Conservation (phyloP, 2,888 invertebrate species). For the Craniophora ligustri region DNA sequence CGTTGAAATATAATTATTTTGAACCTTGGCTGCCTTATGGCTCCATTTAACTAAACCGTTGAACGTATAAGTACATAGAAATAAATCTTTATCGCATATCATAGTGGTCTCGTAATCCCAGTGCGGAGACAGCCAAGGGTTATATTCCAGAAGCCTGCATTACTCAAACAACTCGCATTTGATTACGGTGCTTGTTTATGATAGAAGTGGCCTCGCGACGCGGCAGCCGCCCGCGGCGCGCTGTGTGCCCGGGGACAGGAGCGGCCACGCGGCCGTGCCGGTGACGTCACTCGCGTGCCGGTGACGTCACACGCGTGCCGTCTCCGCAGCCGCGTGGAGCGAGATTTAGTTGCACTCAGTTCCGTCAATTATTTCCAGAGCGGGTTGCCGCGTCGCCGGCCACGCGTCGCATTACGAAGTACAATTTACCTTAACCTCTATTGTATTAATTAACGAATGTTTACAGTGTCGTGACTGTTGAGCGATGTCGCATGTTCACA, state of each 20-base stretch:
- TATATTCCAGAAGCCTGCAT: conserved; percentile 54
- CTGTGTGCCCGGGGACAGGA: neutral
- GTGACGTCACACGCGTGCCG: too few species aligned
- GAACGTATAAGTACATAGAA: conserved; percentile 53
- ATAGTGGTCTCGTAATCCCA: conserved; percentile 46
- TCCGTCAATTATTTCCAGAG: conserved; percentile 29
- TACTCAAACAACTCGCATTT: conserved; percentile 79
- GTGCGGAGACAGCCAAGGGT: conserved; percentile 49
- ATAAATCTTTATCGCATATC: conserved; percentile 55
- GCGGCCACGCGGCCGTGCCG: neutral
- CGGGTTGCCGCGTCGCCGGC: conserved; percentile 51
- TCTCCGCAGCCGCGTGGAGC: too few species aligned
- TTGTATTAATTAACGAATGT: conserved; percentile 62
- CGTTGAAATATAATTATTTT: conserved; percentile 67
- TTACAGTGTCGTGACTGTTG: conserved; percentile 67
- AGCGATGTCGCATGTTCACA: conserved; percentile 68
- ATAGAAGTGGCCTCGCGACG: conserved; percentile 28
- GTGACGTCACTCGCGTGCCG: too few species aligned
- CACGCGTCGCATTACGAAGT: conserved; percentile 70
- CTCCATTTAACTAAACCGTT: conserved; percentile 48
- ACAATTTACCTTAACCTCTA: conserved; percentile 77
- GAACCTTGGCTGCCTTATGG: conserved; percentile 51
- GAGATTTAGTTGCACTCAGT: conserved; percentile 9
- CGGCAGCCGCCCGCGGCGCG: neutral
- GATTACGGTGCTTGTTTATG: conserved; percentile 75